These are phyloP conservation scores for Drosophila nannoptera DNA, from an alignment of 1,140 invertebrate genomes.

Conservation along the genomic window DNA sequence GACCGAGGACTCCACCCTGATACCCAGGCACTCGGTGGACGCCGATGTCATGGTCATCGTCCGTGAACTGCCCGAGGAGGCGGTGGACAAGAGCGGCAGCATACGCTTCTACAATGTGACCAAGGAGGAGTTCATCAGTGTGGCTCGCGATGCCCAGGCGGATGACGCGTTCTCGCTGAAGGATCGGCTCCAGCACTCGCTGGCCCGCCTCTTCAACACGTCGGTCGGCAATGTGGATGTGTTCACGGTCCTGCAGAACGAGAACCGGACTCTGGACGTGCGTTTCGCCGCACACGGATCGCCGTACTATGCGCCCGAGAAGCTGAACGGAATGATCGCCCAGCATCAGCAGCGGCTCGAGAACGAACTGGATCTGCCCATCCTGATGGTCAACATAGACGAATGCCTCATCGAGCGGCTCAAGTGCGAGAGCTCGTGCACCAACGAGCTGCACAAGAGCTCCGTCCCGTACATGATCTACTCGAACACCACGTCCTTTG, in stretches of 20 bases:
- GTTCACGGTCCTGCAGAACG: conserved; percentile 89
- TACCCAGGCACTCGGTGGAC: conserved; percentile 83
- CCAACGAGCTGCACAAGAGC: conserved; percentile 85
- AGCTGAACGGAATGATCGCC: conserved; percentile 88
- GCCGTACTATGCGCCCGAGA: conserved; percentile 92
- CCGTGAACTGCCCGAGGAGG: conserved; percentile 91
- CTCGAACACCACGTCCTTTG: conserved; percentile 93
- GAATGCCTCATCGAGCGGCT: conserved; percentile 89
- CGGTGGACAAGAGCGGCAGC: conserved; percentile 93
- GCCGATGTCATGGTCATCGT: conserved; percentile 91
- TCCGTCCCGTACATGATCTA: conserved; percentile 88
- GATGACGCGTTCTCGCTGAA: conserved; percentile 85
- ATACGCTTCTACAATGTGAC: conserved; percentile 89
- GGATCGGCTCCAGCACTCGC: conserved; percentile 84
- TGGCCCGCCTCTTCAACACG: conserved; percentile 88
- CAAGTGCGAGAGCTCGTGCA: conserved; percentile 86
- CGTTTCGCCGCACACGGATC: conserved; percentile 95
- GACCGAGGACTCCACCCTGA: conserved; percentile 82
- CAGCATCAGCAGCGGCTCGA: conserved; percentile 85
- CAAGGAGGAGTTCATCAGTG: conserved; percentile 90
- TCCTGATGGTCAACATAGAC: conserved; percentile 92
- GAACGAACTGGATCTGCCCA: conserved; percentile 84
- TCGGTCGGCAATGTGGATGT: conserved; percentile 92
- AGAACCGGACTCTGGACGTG: conserved; percentile 86
- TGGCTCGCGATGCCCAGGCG: conserved; percentile 80